Evolutionary conservation across 2,888 invertebrate species (phyloP).

Genomic region (Morpho achilles): DNA sequence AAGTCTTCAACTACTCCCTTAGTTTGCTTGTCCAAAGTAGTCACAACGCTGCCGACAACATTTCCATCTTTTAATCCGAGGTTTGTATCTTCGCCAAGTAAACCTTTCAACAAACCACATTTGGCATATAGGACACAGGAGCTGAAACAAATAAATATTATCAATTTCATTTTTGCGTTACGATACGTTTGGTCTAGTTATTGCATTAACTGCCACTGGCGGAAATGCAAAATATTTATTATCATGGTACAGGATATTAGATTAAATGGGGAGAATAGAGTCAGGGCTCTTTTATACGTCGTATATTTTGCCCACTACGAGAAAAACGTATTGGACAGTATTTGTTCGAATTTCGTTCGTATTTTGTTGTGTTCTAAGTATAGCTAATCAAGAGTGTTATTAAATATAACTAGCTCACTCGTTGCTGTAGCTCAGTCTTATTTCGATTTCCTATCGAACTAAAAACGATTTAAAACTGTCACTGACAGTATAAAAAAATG

Average conservation of each 20-base stretch:
- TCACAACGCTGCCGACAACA: conserved; percentile 6
- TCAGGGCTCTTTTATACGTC: no score
- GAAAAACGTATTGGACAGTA: no score
- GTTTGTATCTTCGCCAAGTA: conserved; percentile 8
- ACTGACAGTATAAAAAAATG: no score
- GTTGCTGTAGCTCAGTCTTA: no score
- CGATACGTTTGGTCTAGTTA: conserved; percentile 4
- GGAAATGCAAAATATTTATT: conserved; percentile 14
- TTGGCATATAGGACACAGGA: conserved; percentile 3
- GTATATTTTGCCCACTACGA: no score
- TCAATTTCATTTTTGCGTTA: conserved; percentile 13
- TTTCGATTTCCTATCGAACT: no score
- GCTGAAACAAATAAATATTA: conserved; percentile 8
- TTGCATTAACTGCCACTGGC: conserved; percentile 9
- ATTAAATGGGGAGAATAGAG: conserved; percentile 3
- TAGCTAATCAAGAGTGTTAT: no score
- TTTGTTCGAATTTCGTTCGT: no score
- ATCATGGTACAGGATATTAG: conserved; percentile 16
- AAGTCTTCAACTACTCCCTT: conserved; percentile 13
- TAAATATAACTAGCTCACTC: no score
- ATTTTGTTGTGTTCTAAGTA: no score
- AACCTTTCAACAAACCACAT: conserved; percentile 14
- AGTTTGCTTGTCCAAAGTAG: conserved; percentile 10
- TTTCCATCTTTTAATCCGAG: conserved; percentile 11
- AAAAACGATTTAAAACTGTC: no score